Conservation (phyloP, 1,140 invertebrate species). For the Aphelinus atriplicis region DNA sequence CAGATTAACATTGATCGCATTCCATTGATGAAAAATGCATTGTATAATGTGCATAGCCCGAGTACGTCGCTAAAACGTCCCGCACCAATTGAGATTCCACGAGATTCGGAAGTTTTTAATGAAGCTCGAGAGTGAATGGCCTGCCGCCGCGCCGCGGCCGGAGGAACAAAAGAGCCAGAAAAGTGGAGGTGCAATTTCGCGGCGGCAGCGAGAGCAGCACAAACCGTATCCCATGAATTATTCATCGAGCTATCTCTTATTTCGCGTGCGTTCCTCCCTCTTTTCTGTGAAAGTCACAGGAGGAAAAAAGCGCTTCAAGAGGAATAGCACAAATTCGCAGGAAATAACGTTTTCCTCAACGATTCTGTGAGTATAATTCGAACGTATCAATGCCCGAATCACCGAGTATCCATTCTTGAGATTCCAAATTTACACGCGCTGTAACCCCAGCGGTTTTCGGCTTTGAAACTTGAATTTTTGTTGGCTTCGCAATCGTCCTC, state of each 20-base stretch:
- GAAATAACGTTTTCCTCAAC: background rate
- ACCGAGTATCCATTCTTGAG: background rate
- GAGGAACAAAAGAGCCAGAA: conserved; percentile 16
- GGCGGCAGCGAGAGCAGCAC: background rate
- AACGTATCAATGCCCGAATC: background rate
- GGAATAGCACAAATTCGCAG: background rate
- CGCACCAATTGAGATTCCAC: background rate
- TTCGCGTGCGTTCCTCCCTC: background rate
- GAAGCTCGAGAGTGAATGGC: background rate
- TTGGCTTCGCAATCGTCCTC: too few species aligned
- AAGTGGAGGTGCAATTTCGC: conserved; percentile 12
- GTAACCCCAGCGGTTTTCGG: too few species aligned
- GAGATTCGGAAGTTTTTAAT: background rate
- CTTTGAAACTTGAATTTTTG: too few species aligned
- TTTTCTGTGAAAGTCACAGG: background rate
- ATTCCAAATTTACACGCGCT: too few species aligned
- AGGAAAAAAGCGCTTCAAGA: background rate
- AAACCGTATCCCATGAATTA: conserved; percentile 8
- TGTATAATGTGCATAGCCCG: too few species aligned
- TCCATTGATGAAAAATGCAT: too few species aligned
- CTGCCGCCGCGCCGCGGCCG: too few species aligned
- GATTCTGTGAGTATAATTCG: background rate
- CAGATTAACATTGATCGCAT: too few species aligned
- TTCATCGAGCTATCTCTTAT: conserved; percentile 4
- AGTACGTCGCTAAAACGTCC: background rate